phyloP scores from a whole-genome alignment of 2,113 vertebrate species.

The Gallinago paraguaiae region DNA sequence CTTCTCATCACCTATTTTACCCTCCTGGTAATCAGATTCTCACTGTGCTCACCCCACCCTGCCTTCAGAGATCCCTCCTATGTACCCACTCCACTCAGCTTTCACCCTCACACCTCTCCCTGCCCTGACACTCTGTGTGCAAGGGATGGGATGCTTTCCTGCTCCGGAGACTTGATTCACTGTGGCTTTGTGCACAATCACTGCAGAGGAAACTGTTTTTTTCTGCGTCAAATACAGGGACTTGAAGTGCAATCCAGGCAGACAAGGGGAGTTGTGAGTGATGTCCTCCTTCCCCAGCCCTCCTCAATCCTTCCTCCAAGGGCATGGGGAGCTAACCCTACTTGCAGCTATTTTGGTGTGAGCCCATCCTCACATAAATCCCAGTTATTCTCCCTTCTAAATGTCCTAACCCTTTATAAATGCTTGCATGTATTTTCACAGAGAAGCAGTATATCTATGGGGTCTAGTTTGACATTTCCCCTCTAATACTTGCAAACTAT shows the following conservation, averaged over 20 bases:
- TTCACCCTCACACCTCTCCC: fast-evolving
- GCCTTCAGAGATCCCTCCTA: background rate
- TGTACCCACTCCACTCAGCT: background rate
- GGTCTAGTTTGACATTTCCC: background rate
- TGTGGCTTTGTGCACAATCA: background rate
- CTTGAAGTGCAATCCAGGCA: background rate
- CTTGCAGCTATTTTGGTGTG: background rate
- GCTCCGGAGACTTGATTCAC: background rate
- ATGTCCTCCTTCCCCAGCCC: background rate
- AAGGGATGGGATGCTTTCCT: fast-evolving
- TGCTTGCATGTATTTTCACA: background rate
- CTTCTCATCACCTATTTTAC: background rate
- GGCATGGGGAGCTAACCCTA: background rate
- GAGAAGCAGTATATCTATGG: background rate
- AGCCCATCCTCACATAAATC: conserved; percentile 4
- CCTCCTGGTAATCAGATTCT: background rate
- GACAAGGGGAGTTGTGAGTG: background rate
- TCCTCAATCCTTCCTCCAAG: background rate
- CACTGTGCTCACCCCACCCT: background rate
- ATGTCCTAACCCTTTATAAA: background rate
- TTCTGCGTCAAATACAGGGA: background rate
- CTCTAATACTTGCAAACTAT: background rate
- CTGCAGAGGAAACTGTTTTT: background rate
- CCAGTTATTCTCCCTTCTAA: background rate
- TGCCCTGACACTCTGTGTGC: fast-evolving